Evolutionary conservation across 2,113 vertebrate genomes (phyloP), one percentile per base, ranked within the genome.

Genomic region (Nansenia antarctica): DNA sequence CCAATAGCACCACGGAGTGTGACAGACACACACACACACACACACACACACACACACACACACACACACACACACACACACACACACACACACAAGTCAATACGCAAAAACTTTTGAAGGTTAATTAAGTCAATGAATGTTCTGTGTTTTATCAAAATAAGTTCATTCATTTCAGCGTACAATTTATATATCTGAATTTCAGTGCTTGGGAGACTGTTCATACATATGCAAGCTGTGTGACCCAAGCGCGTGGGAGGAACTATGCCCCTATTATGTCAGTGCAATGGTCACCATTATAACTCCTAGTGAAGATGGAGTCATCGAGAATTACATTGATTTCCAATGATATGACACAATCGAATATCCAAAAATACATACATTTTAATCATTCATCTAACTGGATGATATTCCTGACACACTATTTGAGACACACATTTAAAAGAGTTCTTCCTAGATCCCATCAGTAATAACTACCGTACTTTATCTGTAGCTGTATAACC

Each of bases 221-320:
- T 49, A n/a, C 18, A 22, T 39, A 18, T 62, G 22, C 11, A 47
- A 53, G 9, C 62, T 72, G 20, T 22, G 88, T 86, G 89, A 92
- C 78, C 76, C 65, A 62, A 24, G n/a, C n/a, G n/a, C n/a, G n/a
- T n/a, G n/a, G n/a, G n/a, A n/a, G n/a, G n/a, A n/a, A n/a, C n/a
- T n/a, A 60, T 81, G 80, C 54, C 82, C 84, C 76, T 78, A 83
- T 89, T 90, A 76, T 86, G 87, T 88, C 91, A 89, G 64, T 65
- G 59, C 77, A 68, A 79, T 82, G 65, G 69, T 59, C 70, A 81
- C 69, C 66, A 63, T 76, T 77, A 84, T 86, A 87, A 87, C 81
- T 86, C 83, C 89, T 54, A 82, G 54, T 61, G 69, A 65, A 67
- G 35, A 70, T 37, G 26, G 69, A 70, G 45, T 70, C 74, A 84